These are phyloP conservation scores for Drosophila grimshawi DNA, from an alignment of 1,140 invertebrate genomes.

Conservation along the genomic window DNA sequence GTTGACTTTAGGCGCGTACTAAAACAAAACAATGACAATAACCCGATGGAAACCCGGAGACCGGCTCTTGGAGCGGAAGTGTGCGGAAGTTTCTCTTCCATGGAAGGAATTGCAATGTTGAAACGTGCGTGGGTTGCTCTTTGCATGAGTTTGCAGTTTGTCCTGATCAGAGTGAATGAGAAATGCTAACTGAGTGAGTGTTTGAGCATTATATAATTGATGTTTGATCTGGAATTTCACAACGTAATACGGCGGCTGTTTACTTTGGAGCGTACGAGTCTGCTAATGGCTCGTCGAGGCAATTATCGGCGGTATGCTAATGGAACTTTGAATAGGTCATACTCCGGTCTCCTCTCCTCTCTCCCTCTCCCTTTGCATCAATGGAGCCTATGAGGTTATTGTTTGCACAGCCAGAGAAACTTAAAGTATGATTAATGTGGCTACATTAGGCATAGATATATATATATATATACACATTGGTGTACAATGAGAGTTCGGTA, in stretches of 20 bases:
- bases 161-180: background rate
- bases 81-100: conserved; percentile 60
- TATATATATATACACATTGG: background rate
- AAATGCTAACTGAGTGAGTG: background rate
- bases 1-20: conserved; percentile 75
- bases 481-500: conserved; percentile 65
- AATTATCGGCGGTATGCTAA: conserved; percentile 79
- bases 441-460: conserved; percentile 51
- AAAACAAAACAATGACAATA: conserved; percentile 28
- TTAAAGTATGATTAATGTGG: conserved; percentile 80
- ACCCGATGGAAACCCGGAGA: conserved; percentile 10
- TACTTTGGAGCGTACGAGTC: conserved; percentile 37
- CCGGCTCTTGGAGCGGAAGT: conserved; percentile 53
- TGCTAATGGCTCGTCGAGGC: conserved; percentile 67
- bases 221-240: conserved; percentile 66
- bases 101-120: conserved; percentile 48
- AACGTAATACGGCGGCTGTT: conserved; percentile 78
- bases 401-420: conserved; percentile 56
- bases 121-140: conserved; percentile 31
- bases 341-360: conserved; percentile 6
- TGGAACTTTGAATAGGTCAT: conserved; percentile 70
- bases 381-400: conserved; percentile 36
- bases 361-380: conserved; percentile 7
- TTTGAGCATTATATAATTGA: conserved; percentile 30
- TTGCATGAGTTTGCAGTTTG: conserved; percentile 61